Conservation (phyloP, 2,113 vertebrate genomes). For the Ameiurus melas region DNA sequence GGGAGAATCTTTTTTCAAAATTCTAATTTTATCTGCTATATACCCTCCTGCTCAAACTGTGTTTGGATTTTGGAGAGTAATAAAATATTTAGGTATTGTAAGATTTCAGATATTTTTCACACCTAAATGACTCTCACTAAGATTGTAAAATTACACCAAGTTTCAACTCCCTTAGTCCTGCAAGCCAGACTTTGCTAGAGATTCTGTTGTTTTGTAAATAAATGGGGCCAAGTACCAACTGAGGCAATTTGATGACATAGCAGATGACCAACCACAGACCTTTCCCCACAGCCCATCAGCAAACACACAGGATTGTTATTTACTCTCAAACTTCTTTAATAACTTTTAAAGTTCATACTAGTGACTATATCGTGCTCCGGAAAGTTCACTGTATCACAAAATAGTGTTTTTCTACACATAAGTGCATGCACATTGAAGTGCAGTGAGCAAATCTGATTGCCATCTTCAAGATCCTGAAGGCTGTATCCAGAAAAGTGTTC, state of each 20-base stretch:
- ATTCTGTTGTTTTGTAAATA: neutral
- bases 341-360: neutral
- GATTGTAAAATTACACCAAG: neutral
- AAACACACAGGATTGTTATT: neutral
- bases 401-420: neutral
- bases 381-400: neutral
- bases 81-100: neutral
- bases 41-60: neutral
- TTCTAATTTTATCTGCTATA: too few relatives aligned
- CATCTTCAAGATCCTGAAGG: neutral
- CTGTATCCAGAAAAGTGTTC: neutral
- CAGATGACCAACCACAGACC: neutral
- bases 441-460: neutral
- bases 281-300: neutral
- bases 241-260: neutral
- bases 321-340: neutral
- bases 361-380: neutral
- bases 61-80: neutral
- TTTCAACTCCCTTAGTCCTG: neutral
- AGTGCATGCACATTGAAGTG: neutral
- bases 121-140: neutral
- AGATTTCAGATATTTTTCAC: neutral
- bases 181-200: neutral
- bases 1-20: neutral
- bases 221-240: neutral